Conservation (phyloP, 2,797 vertebrate species). For the Hylomyscus alleni region DNA sequence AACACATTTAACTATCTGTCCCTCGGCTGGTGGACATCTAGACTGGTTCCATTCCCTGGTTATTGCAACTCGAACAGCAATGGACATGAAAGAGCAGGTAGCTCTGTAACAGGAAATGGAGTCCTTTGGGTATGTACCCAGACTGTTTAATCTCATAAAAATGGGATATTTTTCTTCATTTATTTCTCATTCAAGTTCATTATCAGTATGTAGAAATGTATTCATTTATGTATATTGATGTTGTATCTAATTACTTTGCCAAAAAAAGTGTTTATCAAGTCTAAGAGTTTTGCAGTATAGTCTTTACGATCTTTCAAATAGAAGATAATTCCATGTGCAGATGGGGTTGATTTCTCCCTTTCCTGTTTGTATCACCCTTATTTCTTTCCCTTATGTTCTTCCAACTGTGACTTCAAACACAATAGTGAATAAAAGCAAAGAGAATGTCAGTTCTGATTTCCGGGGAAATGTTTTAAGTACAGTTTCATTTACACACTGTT, state of each 20-base stretch:
- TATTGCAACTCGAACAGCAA: not conserved
- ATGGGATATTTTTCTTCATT: not conserved
- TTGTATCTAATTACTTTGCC: not conserved
- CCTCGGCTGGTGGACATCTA: not conserved
- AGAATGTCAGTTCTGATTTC: not conserved
- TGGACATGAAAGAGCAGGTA: not conserved
- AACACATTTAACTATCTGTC: not conserved
- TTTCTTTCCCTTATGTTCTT: not conserved
- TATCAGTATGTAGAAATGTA: not conserved
- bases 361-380: not conserved
- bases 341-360: not conserved
- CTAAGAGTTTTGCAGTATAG: not conserved
- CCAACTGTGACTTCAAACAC: not conserved
- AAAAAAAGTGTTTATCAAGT: not conserved
- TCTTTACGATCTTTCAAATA: not conserved
- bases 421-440: not conserved
- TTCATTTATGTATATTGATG: not conserved
- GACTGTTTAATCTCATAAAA: not conserved
- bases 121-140: not conserved
- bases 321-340: not conserved
- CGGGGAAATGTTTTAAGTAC: not conserved
- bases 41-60: not conserved
- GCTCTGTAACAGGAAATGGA: not conserved
- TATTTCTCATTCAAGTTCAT: not conserved
- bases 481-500: not conserved